Evolutionary conservation across 2,113 vertebrate genomes (phyloP).

Genomic region (Sinocyclocheilus grahami): DNA sequence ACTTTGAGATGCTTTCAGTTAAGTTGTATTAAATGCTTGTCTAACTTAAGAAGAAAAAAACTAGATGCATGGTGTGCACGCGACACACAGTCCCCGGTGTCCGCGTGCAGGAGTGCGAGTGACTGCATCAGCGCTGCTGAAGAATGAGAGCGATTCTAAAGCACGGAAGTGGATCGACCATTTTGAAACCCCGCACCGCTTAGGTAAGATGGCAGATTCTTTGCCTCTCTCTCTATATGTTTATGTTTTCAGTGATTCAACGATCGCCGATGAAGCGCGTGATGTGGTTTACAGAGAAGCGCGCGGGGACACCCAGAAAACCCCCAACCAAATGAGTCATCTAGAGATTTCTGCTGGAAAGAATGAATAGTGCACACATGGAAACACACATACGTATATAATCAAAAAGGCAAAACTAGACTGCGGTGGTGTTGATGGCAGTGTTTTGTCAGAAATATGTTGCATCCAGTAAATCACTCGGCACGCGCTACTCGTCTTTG

Average conservation of each 20-base stretch:
- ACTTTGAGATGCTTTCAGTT: background rate
- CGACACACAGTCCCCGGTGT: background rate
- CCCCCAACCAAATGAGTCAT: constrained; percentile 24
- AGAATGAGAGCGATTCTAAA: constrained; percentile 21
- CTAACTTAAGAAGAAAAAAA: background rate
- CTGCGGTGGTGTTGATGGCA: background rate
- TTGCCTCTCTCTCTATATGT: constrained; percentile 6
- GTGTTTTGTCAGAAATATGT: constrained; percentile 8
- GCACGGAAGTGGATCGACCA: constrained; percentile 79
- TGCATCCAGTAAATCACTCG: constrained; percentile 23
- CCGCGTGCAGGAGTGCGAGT: background rate
- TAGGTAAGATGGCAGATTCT: constrained; percentile 81
- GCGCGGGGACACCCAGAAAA: constrained; percentile 20
- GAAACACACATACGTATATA: background rate
- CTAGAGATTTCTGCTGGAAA: background rate
- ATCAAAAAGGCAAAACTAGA: background rate
- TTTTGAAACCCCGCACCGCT: constrained; percentile 79
- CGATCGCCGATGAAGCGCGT: background rate
- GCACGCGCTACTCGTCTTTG: background rate
- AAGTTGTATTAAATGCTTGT: background rate
- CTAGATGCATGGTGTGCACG: background rate
- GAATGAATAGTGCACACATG: background rate
- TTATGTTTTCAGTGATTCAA: background rate
- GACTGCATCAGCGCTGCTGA: constrained; percentile 11
- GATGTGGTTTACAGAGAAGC: constrained; percentile 18